These are phyloP conservation scores for Epirrhoe tristata DNA, from an alignment of 2,888 invertebrate species.

Conservation along the genomic window DNA sequence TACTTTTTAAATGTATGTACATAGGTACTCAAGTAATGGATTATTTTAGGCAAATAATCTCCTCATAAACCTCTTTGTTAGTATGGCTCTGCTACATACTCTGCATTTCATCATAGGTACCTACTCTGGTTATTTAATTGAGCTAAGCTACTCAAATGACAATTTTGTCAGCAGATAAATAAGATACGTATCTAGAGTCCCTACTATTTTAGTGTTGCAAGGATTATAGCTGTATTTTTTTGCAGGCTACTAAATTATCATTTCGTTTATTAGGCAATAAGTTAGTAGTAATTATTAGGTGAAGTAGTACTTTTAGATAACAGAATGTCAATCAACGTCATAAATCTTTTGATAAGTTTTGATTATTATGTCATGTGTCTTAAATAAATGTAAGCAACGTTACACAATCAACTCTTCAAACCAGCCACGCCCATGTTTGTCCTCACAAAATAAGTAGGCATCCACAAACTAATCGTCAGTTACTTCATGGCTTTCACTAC, in stretches of 20 bases:
- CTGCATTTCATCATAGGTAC: too few relatives aligned
- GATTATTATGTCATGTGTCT: slow-evolving; percentile 2
- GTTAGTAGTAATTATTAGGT: too few relatives aligned
- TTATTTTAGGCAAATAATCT: background rate
- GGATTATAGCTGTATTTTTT: too few relatives aligned
- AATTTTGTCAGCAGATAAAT: slow-evolving; percentile 38
- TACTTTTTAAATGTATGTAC: background rate
- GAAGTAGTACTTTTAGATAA: too few relatives aligned
- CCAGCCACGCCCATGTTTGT: slow-evolving; percentile 14
- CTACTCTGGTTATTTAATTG: background rate
- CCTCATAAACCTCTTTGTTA: background rate
- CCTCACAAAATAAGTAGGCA: slow-evolving; percentile 12
- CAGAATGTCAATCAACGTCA: too few relatives aligned
- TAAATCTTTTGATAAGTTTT: background rate
- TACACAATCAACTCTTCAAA: slow-evolving; percentile 5
- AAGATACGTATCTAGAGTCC: slow-evolving; percentile 18
- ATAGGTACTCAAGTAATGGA: too few relatives aligned
- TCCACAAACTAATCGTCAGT: slow-evolving; percentile 11
- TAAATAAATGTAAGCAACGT: background rate
- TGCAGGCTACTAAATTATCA: too few relatives aligned
- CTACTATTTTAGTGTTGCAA: too few relatives aligned
- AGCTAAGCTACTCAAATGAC: background rate
- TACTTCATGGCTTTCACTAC: slow-evolving; percentile 64
- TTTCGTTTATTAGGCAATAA: too few relatives aligned
- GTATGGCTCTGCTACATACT: background rate